Percentiles rank a stretch among this genome's conserved stretches.
These are phyloP conservation scores for Caenorhabditis japonica DNA, from an alignment of 2,888 invertebrate genomes.

Conservation along the genomic window DNA sequence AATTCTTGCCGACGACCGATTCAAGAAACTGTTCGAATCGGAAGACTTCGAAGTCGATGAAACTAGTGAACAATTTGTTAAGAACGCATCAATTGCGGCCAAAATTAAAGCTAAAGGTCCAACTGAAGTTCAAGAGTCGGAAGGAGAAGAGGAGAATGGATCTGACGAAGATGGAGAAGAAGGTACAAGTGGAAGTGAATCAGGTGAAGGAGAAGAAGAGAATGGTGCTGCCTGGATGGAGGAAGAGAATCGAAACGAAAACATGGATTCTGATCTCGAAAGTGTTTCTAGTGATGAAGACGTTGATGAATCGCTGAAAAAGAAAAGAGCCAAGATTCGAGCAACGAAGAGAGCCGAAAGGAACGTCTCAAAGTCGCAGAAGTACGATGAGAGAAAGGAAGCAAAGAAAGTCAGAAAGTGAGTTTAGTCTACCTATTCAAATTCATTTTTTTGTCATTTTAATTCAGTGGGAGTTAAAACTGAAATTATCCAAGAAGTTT, in stretches of 20 bases:
- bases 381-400: slow-evolving; percentile 48
- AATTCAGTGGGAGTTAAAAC: no score
- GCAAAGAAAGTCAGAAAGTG: slow-evolving; percentile 54
- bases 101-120: slow-evolving; percentile 38
- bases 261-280: slow-evolving; percentile 47
- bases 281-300: slow-evolving; percentile 46
- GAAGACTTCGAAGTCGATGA: slow-evolving; percentile 83
- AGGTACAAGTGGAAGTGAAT: slow-evolving; percentile 34
- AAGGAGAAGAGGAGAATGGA: slow-evolving; percentile 41
- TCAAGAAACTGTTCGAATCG: slow-evolving; percentile 89
- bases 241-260: slow-evolving; percentile 27
- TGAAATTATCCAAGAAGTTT: no score
- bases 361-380: slow-evolving; percentile 33
- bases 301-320: slow-evolving; percentile 35
- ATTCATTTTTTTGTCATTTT: no score
- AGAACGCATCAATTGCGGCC: slow-evolving; percentile 27
- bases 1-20: slow-evolving; percentile 89
- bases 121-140: slow-evolving; percentile 34
- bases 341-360: slow-evolving; percentile 33
- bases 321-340: slow-evolving; percentile 34
- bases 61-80: slow-evolving; percentile 53
- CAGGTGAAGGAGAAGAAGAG: slow-evolving; percentile 5
- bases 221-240: slow-evolving; percentile 34
- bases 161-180: slow-evolving; percentile 47
- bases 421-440: slow-evolving; percentile 5